Base-by-base conservation (phyloP, 2,113 vertebrate species). In the Trematomus loennbergii region DNA sequence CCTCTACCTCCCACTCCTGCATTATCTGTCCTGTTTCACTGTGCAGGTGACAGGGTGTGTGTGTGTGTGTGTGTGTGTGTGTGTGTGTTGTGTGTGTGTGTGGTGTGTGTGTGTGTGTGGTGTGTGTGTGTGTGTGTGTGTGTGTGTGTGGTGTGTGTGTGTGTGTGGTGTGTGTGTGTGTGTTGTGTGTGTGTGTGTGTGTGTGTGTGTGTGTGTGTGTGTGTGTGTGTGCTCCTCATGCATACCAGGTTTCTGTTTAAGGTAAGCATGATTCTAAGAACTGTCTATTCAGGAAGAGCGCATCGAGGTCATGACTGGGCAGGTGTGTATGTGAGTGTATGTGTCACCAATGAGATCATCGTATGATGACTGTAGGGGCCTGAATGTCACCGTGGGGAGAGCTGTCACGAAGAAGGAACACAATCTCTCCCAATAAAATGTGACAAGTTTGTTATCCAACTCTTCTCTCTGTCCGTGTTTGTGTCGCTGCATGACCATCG, bases 301-400 rank as follows among this genome's bases (percentile, higher is more conserved):
- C 53, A 70, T 70, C 60, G 83, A 91, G 87, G 83, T 90, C 81
- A 81, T 10, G 17, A 43, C 72, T 52, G 78, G 63, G 79, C 85
- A 89, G 89, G 52, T 17, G 77, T 58, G 10, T 13, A 60, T 67
- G 54, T 50, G 64, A 77, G 33, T 72, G 0, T 69, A 54, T 55
- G 79, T 61, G 67, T 82, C 75, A 83, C 40, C 55, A 29, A 12
- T 91, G 87, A 89, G 83, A 81, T 90, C 89, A 89, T 77, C 45
- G 4, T 57, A 78, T 79, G 80, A 82, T 36, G 12, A 60, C 68
- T 88, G 90, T 55, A 83, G 72, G 82, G 78, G 83, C 70, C 71
- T 83, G 82, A 88, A 88, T 87, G 84, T 90, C 82, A 92, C 83
- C 1, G 15, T 3, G 4, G 79, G 78, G 78, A 53, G 69, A 72